A percentile compares a stretch with the other conserved stretches of the same genome.
phyloP scores from a whole-genome alignment of 2,113 vertebrate genomes.

The Xerus inauris region DNA sequence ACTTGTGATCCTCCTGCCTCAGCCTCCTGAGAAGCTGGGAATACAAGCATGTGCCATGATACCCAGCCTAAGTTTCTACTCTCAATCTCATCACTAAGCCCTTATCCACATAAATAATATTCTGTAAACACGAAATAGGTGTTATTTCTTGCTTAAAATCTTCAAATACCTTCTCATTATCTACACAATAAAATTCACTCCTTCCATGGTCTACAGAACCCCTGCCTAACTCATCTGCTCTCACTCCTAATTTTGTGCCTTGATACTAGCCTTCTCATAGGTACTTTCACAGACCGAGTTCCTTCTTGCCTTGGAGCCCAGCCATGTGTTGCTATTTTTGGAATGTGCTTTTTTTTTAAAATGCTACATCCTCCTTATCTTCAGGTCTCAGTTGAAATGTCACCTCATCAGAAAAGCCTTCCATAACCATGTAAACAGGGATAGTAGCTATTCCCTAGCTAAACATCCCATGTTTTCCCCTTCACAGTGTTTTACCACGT shows the following conservation, averaged over 20 bases:
- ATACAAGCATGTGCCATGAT: not conserved
- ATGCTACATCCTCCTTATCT: not conserved
- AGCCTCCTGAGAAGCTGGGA: not conserved
- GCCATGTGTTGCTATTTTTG: not conserved
- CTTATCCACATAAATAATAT: constrained; percentile 8
- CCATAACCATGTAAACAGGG: not conserved
- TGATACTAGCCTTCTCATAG: not conserved
- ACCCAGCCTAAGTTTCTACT: not conserved
- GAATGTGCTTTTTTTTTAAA: constrained; percentile 12
- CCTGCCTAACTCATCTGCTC: not conserved
- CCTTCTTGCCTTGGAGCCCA: not conserved
- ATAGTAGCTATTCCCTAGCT: constrained; percentile 8
- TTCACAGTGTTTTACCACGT: not conserved
- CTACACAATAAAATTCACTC: not conserved
- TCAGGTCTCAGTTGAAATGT: not conserved
- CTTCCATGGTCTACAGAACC: not conserved
- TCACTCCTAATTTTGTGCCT: not conserved
- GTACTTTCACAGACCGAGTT: constrained; percentile 22
- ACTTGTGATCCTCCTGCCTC: not conserved
- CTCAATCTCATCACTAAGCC: not conserved
- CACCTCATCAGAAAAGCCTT: constrained; percentile 24
- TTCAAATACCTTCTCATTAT: constrained; percentile 13
- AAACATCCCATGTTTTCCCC: constrained; percentile 8
- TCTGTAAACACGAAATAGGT: not conserved
- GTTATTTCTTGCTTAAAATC: not conserved